A percentile compares a stretch with the other conserved stretches of the same genome.
phyloP scores from a whole-genome alignment of 2,888 invertebrate species.

The Tinea pellionella region DNA sequence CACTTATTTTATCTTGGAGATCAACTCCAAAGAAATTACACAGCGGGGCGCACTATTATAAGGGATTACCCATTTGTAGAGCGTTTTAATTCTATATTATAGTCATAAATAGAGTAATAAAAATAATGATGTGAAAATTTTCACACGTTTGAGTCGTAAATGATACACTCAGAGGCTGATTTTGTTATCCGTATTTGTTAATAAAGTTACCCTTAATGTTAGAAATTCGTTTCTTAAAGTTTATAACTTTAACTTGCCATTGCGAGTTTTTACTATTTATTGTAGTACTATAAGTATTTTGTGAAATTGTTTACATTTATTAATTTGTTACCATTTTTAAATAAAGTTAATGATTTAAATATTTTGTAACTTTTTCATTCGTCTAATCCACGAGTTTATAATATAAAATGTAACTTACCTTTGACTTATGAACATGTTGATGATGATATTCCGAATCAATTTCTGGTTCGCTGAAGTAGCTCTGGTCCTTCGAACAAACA shows the following conservation, averaged over 20 bases:
- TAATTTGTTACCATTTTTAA: conserved; percentile 37
- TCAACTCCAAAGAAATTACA: conserved; percentile 76
- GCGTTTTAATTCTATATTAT: conserved; percentile 52
- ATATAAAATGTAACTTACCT: conserved; percentile 71
- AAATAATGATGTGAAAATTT: background rate
- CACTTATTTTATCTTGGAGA: conserved; percentile 83
- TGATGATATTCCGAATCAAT: conserved; percentile 94
- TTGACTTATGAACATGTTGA: conserved; percentile 92
- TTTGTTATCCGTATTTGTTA: background rate
- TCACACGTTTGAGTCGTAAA: background rate
- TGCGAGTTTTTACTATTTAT: conserved; percentile 43
- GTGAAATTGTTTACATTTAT: conserved; percentile 4
- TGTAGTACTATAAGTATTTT: conserved; percentile 28
- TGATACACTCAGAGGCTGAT: background rate
- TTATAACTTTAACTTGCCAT: conserved; percentile 27
- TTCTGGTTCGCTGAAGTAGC: conserved; percentile 94
- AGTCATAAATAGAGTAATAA: too few species aligned
- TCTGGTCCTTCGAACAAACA: conserved; percentile 73
- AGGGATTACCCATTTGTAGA: conserved; percentile 74
- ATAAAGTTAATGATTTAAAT: conserved; percentile 13
- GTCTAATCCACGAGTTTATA: background rate
- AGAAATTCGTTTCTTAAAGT: background rate
- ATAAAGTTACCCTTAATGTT: background rate
- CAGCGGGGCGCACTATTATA: conserved; percentile 77
- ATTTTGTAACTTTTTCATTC: background rate